Base-by-base conservation (phyloP, 2,113 vertebrate species). In the Tylochromis polylepis region DNA sequence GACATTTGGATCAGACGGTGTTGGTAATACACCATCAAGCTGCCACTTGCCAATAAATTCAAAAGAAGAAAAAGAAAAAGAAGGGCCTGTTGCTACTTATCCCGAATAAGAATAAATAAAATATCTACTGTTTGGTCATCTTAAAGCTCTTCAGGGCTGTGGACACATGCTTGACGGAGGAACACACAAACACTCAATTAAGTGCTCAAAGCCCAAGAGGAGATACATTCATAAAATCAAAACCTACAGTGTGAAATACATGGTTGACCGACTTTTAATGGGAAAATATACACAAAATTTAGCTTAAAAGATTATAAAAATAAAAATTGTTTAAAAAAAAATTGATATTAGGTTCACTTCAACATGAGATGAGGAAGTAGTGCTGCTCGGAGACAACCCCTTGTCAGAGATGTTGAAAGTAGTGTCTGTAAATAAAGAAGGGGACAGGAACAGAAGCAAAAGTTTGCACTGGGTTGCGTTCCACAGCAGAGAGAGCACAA, bases 111-210 rank as follows among this genome's bases (percentile, higher is more conserved):
- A n/a, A n/a, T n/a, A n/a, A 15, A 70, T 70, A 41, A 24, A 70
- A 43, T 10, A 9, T 70, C 34, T n/a, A 38, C 2, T 14, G n/a
- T 67, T 67, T 67, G n/a, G 0, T 1, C 3, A 24, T 67, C 4
- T 65, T 65, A 65, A 65, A 38, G 31, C 60, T 12, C 11, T 41
- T 41, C 36, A 24, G 36, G 62, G 36, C 5, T 22, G 62, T 41
- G 36, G 36, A 24, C n/a, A 67, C 36, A 67, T 15, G 4, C 14
- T 67, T 67, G n/a, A 41, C 7, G 41, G 12, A 41, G 11, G 3
- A 67, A 67, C 36, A 41, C 36, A 24, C 29, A 62, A 62, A 62
- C 59, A 20, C 5, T 34, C 59, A 62, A 0, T 20, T 20, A 60
- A 34, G 58, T 4, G 16, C n/a, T 55, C n/a, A 55, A 22, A 56